Percentiles rank a stretch among this genome's conserved stretches.
These are phyloP conservation scores for Spatulosminthurus flaviceps DNA, from an alignment of 2,888 invertebrate genomes.

Conservation along the genomic window DNA sequence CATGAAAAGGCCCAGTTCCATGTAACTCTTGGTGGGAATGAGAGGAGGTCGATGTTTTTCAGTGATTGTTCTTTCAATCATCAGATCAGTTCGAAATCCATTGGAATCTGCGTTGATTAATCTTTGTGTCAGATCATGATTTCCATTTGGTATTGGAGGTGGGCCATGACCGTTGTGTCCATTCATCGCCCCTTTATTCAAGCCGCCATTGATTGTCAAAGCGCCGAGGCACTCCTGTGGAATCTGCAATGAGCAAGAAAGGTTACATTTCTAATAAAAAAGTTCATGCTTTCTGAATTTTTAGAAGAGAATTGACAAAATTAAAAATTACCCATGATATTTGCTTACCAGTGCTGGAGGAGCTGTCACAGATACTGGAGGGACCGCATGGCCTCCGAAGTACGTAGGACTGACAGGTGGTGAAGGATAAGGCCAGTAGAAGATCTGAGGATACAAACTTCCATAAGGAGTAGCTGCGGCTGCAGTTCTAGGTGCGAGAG, in stretches of 20 bases:
- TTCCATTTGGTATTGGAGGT: conserved; percentile 36
- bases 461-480: conserved; percentile 58
- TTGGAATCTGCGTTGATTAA: conserved; percentile 43
- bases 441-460: conserved; percentile 68
- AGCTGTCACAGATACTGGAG: conserved; percentile 74
- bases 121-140: conserved; percentile 48
- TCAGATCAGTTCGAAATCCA: conserved; percentile 52
- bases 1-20: conserved; percentile 59
- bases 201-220: conserved; percentile 47
- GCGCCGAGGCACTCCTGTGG: conserved; percentile 55
- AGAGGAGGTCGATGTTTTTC: conserved; percentile 54
- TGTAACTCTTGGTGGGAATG: conserved; percentile 53
- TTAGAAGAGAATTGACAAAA: neutral
- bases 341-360: conserved; percentile 52
- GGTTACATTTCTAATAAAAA: too few relatives aligned
- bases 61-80: conserved; percentile 48
- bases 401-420: conserved; percentile 89
- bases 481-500: conserved; percentile 64
- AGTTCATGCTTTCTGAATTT: neutral
- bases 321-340: neutral
- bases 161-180: conserved; percentile 42
- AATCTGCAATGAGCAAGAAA: conserved; percentile 40
- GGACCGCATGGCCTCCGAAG: conserved; percentile 64
- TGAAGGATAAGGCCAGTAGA: conserved; percentile 95
- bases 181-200: conserved; percentile 32